Evolutionary conservation across 2,888 invertebrate genomes (phyloP), one percentile per base, ranked within the genome.

Genomic region (Sisyra nigra): DNA sequence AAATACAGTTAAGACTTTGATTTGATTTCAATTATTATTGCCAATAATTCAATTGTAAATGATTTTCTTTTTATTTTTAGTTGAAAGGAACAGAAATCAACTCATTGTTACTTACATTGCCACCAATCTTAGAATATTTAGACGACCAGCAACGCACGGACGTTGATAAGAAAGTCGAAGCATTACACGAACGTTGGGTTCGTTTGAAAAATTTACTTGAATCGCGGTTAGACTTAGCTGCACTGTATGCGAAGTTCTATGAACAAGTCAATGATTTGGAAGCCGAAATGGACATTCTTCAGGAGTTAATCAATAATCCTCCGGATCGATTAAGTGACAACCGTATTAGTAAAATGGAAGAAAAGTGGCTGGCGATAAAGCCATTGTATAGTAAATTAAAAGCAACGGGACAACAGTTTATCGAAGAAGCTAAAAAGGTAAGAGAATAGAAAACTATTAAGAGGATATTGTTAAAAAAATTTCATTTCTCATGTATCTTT

Each of bases 241-340:
- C 71, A 34, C 59, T 76, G 48, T 81, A 82, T 53, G 74, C 80
- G 34, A 74, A 79, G 50, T 84, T 85, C 62, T 80, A 81, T 52
- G 71, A 74, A 53, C 72, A 74, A 48, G 77, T 79, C 14, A 71
- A 75, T 46, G 72, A 74, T 55, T 67, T 84, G 38, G 68, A 70
- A 46, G 68, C 67, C 46, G 76, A 78, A 55, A 68, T 82, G 58
- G 76, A 80, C 53, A 66, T 67, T 44, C 54, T 84, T 40, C 80
- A 82, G 53, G 62, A 68, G 3, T 68, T 71, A 29, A 54, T 81
- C 34, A 67, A 65, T 50, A 68, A 63, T 39, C 61, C 64, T 31
- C 57, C 62, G 8, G 68, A 73, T 39, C 60, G 64, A 44, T 58
- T 69, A 11, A 63, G 69, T 45, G 71, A 74, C 29, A 65, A 62